Evolutionary conservation across 2,797 vertebrate genomes (phyloP).

Genomic region (Orientallactaga sibirica): DNA sequence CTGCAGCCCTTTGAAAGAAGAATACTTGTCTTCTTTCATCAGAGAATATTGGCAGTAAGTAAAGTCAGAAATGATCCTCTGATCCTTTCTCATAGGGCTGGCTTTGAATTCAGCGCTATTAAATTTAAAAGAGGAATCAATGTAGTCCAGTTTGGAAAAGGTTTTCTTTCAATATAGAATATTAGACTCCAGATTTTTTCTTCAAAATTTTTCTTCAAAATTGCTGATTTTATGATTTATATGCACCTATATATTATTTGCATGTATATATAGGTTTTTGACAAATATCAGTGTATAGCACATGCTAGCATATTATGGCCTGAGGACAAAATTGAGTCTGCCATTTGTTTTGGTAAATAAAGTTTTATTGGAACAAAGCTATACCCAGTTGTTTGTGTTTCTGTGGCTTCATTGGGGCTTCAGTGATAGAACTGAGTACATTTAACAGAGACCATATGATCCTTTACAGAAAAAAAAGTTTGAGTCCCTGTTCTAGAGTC

Average conservation of each 20-base stretch:
- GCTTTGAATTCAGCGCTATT: conserved; percentile 58
- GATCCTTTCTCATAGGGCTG: conserved; percentile 60
- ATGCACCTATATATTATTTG: neutral
- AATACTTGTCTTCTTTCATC: conserved; percentile 69
- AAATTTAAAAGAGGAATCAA: conserved; percentile 57
- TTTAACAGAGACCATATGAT: conserved; percentile 37
- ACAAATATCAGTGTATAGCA: conserved; percentile 1
- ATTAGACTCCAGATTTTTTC: conserved; percentile 9
- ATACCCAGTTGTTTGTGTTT: conserved; percentile 19
- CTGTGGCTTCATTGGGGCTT: conserved; percentile 27
- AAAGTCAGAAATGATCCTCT: conserved; percentile 69
- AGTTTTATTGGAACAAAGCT: conserved; percentile 35
- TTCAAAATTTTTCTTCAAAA: conserved; percentile 17
- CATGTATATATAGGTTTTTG: neutral
- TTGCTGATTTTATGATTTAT: conserved; percentile 39
- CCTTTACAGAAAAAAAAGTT: conserved; percentile 58
- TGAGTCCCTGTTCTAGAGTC: conserved; percentile 1
- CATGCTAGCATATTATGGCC: neutral
- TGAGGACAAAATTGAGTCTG: neutral
- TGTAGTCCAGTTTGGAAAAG: conserved; percentile 40
- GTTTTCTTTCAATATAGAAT: conserved; percentile 46
- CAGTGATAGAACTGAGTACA: neutral
- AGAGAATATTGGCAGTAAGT: conserved; percentile 53
- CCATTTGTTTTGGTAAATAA: conserved; percentile 42
- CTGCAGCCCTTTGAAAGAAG: conserved; percentile 57